Base-by-base conservation (phyloP, 2,888 invertebrate genomes). In the Hermaeophaga mercurialis region DNA sequence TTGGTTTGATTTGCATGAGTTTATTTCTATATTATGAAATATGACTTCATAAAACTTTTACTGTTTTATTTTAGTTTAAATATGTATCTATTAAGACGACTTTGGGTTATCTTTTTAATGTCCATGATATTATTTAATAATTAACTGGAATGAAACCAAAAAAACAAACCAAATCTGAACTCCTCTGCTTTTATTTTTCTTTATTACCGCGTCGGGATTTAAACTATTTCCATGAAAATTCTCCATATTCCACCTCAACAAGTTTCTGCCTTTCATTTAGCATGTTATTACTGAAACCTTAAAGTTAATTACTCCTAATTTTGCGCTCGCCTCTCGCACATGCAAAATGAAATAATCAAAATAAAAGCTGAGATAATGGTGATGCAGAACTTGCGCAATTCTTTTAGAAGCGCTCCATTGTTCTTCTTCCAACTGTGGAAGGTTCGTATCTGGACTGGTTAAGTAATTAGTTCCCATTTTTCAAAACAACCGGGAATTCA, bases 281-380 rank as follows among this genome's bases (percentile, higher is more conserved):
- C 34, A 36, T 36, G 47, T 47, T 47, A 47, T 47, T 47, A 34
- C 33, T 26, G n/a, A 47, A 47, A 47, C 47, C 47, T 24, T 47
- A 47, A 34, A 47, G 33, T 47, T 47, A 47, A 47, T 47, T 47
- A 47, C 47, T 34, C 47, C 34, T 47, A 47, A 47, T 47, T 47
- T 47, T 14, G 22, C 34, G 33, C 47, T 47, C 34, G 47, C 47
- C 33, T 47, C 18, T 34, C 34, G 19, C 33, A 47, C 47, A 47
- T 47, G 34, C 34, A 52, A 44, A 52, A 44, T 44, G 44, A 44
- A 43, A 52, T 44, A 44, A 44, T 39, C 41, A 52, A 52, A 52
- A 44, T 52, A 52, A 52, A 52, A 52, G 44, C 52, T 17, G 19
- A 39, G 24, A 38, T 22, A 49, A 49, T 38, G 49, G 11, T 49